Conservation (phyloP, 2,113 vertebrate species). For the Nycticorax nycticorax region DNA sequence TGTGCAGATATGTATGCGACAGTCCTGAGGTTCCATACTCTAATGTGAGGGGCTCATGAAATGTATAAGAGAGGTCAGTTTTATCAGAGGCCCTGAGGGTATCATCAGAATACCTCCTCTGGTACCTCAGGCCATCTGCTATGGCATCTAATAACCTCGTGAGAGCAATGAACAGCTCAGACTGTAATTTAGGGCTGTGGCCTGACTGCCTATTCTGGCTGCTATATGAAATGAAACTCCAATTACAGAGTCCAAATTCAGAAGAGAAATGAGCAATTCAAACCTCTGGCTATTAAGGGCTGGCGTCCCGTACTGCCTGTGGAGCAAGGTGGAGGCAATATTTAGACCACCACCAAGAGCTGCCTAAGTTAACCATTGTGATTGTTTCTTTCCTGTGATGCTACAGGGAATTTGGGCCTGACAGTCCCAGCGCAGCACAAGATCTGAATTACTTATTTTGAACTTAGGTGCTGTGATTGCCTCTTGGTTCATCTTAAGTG, state of each 20-base stretch:
- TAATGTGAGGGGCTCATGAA: background rate
- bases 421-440: background rate
- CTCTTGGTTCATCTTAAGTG: background rate
- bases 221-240: constrained; percentile 20
- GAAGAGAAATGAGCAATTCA: constrained; percentile 35
- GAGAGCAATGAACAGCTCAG: constrained; percentile 34
- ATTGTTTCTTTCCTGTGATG: background rate
- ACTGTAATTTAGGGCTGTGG: constrained; percentile 18
- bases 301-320: background rate
- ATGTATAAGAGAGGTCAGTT: constrained; percentile 10
- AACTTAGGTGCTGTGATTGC: background rate
- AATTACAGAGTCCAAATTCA: constrained; percentile 36
- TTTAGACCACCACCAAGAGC: background rate
- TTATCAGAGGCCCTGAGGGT: background rate
- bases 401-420: background rate
- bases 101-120: background rate
- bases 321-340: background rate
- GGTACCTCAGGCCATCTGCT: constrained; percentile 46
- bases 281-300: background rate
- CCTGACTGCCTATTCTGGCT: constrained; percentile 27
- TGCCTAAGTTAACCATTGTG: background rate
- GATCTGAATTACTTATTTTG: background rate
- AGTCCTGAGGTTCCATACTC: background rate
- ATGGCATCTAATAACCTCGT: constrained; percentile 28
- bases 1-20: background rate